Conservation (phyloP, 2,888 invertebrate genomes). For the Salticus scenicus region DNA sequence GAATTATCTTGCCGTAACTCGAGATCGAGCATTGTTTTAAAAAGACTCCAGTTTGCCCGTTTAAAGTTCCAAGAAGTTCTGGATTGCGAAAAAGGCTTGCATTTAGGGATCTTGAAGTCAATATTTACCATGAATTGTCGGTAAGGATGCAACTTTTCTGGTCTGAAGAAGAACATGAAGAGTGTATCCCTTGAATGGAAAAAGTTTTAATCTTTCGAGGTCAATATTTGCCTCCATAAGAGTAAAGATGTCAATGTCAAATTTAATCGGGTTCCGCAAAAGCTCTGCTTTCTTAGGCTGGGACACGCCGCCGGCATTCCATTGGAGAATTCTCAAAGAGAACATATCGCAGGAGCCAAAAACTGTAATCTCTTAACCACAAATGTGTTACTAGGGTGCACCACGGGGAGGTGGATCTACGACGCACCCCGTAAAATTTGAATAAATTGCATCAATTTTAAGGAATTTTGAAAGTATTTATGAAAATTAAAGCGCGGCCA, state of each 20-base stretch:
- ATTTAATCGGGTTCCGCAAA: neutral
- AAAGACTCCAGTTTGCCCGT: neutral
- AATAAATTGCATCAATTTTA: too few relatives aligned
- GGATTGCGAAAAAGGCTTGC: too few relatives aligned
- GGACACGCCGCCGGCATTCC: neutral
- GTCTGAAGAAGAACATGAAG: neutral
- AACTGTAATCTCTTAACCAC: neutral
- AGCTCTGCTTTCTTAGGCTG: neutral
- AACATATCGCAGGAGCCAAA: too few relatives aligned
- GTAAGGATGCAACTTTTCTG: neutral
- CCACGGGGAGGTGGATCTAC: conserved; percentile 5
- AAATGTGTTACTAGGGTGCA: neutral
- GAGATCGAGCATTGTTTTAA: neutral
- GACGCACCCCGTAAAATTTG: neutral
- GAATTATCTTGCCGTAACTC: neutral
- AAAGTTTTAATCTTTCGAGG: neutral
- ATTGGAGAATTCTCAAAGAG: neutral
- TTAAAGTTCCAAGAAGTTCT: neutral
- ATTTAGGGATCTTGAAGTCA: neutral
- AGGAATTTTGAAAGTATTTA: too few relatives aligned
- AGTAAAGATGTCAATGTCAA: neutral
- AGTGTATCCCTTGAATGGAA: neutral
- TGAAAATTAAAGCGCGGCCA: too few relatives aligned
- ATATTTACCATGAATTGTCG: neutral
- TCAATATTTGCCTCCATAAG: neutral